Evolutionary conservation across 53 echinoderm and acorn worm genomes (phyloP), one percentile per base, ranked within the genome.

Genomic region (Mesocentrotus franciscanus): DNA sequence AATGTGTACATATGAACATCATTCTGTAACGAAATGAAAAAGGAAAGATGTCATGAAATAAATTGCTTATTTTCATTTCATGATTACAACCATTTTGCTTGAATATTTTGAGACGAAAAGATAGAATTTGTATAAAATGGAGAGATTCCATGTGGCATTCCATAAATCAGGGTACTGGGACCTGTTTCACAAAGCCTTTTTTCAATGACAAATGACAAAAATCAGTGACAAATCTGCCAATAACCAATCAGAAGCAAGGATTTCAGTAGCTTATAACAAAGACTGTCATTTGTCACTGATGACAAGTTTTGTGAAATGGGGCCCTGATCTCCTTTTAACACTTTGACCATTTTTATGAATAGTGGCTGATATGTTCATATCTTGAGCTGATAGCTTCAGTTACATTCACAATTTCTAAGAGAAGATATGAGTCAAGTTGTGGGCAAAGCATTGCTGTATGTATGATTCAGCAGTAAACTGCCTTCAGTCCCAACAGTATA

Each of bases 401-500:
- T n/a, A 15, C n/a, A n/a, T 56, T n/a, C 11, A 57, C 9, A 33
- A 10, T 12, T 85, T 83, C 4, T 30, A 20, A 83, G 42, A 17
- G 22, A 24, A 84, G 18, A 18, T 6, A 84, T 74, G 14, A 9
- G 62, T 62, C 14, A 0, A 81, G 27, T 12, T 87, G 2, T 87
- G 58, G n/a, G 34, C 11, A 27, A 58, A 87, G 0, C 58, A 87
- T 2, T n/a, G 58, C 12, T 87, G 29, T 87, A 87, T 87, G 87
- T 87, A 87, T 87, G 87, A 87, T 87, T 81, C n/a, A 87, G 58
- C n/a, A 27, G 58, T 13, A 87, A 87, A 87, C 26, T 29, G 22
- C 29, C 18, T 58, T 58, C 87, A 87, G 87, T 87, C 87, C 87
- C 87, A 87, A 58, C n/a, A 59, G 59, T 87, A 57, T 56, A 87